Evolutionary conservation across 2,113 vertebrate species (phyloP), one percentile per base, ranked within the genome.

Genomic region (Manacus vitellinus): DNA sequence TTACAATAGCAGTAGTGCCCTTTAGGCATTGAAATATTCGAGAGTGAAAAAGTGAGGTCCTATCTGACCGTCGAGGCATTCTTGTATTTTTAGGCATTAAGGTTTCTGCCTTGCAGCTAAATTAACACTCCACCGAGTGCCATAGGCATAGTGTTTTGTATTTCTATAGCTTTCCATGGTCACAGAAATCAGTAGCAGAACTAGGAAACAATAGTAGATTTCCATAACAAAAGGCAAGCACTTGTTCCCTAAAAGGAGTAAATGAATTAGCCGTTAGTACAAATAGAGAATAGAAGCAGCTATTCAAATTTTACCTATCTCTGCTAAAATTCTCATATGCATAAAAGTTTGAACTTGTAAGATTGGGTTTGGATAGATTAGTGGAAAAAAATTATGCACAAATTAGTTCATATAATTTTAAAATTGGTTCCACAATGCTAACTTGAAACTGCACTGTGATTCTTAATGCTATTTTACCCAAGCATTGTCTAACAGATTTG

Each of bases 181-280:
- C 92, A 82, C 92, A 81, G 47, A 92, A 93, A 92, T 89, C 67
- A 33, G 51, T n/a, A 77, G 73, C 70, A 91, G 62, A 88, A 56
- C n/a, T 88, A 21, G 62, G 66, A 85, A 94, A 96, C 82, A 94
- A 93, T 94, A 46, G 49, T 61, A 76, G n/a, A 96, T 96, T 95
- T 95, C 74, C 92, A 94, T 97, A 75, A 96, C 56, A 91, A 97
- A 96, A 86, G 88, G 39, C 44, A 79, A 80, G 6, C 2, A 3
- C 75, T 92, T 85, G 63, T 90, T 92, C 77, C 24, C 65, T 74
- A 84, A 73, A 47, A 47, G 35, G 41, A 94, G 59, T 76, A 71
- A 76, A 87, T 63, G 27, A 94, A 85, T 95, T 95, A 80, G n/a
- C 20, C 18, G 58, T 93, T 91, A 70, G 49, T 89, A 72, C 30